Percentiles rank a stretch among this genome's conserved stretches.
These are phyloP conservation scores for Bothrops alternatus DNA, from an alignment of 2,797 vertebrate species.

Conservation along the genomic window DNA sequence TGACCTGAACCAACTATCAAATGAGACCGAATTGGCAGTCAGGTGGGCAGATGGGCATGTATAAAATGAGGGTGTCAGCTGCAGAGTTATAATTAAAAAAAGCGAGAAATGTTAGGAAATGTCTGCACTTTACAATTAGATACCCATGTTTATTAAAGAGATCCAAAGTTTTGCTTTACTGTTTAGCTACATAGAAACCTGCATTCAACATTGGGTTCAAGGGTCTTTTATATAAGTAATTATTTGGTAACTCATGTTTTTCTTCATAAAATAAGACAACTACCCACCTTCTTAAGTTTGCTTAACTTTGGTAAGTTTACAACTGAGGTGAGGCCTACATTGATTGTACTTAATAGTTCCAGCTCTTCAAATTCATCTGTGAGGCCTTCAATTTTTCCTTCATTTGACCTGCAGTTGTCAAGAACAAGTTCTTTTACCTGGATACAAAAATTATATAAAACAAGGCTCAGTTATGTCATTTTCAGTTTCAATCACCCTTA, in stretches of 20 bases:
- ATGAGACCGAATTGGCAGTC: too few relatives aligned
- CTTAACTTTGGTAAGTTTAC: constrained; percentile 97
- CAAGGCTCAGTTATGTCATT: rapidly evolving
- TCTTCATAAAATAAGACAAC: neutral
- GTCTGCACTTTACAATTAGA: neutral
- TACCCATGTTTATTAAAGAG: neutral
- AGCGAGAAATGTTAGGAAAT: neutral
- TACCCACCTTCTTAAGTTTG: constrained; percentile 95
- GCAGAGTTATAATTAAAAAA: neutral
- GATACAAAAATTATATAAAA: constrained; percentile 1
- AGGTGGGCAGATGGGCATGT: neutral
- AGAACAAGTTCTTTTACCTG: constrained; percentile 98
- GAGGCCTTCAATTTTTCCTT: constrained; percentile 96
- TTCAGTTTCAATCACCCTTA: neutral
- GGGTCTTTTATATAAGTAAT: neutral
- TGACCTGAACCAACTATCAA: neutral
- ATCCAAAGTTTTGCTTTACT: neutral
- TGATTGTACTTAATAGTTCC: constrained; percentile 98
- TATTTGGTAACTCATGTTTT: neutral
- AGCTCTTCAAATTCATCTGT: constrained; percentile 97
- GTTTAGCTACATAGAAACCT: neutral
- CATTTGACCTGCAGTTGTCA: constrained; percentile 94
- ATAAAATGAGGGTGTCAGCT: neutral
- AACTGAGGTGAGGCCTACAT: constrained; percentile 92
- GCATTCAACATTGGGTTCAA: neutral